A percentile compares a stretch with the other conserved stretches of the same genome.
Evolutionary conservation across 2,797 vertebrate genomes (phyloP).

Genomic region (Microcaecilia unicolor): DNA sequence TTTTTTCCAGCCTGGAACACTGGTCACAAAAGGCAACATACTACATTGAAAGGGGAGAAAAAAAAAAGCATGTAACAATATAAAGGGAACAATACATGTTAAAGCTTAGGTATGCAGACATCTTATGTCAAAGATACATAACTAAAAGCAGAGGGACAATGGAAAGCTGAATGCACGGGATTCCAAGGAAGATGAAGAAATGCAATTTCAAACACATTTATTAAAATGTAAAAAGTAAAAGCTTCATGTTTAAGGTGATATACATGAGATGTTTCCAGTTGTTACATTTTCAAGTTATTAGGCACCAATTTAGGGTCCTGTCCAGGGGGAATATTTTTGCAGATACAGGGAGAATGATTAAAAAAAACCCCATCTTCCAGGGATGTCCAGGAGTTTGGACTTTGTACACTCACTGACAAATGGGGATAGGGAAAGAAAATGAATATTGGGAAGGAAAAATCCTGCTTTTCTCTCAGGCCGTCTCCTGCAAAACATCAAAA

Average conservation of each 20-base stretch:
- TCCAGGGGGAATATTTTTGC: too few relatives aligned
- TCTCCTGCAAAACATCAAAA: too few relatives aligned
- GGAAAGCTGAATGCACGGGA: slow-evolving; percentile 11
- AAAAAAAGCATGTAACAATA: slow-evolving; percentile 27
- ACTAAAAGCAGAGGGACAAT: slow-evolving; percentile 25
- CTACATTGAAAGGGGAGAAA: slow-evolving; percentile 26
- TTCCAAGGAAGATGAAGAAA: slow-evolving; percentile 4
- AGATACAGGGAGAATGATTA: too few relatives aligned
- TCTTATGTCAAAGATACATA: slow-evolving; percentile 23
- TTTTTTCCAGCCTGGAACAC: slow-evolving; percentile 35
- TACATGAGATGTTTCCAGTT: slow-evolving; percentile 19
- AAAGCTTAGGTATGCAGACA: slow-evolving; percentile 18
- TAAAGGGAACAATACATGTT: slow-evolving; percentile 18
- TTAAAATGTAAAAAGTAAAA: too few relatives aligned
- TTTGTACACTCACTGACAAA: too few relatives aligned
- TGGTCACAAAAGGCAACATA: slow-evolving; percentile 37
- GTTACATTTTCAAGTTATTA: not conserved
- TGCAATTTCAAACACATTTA: slow-evolving; percentile 25
- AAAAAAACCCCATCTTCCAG: too few relatives aligned
- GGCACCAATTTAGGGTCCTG: too few relatives aligned
- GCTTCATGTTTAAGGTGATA: slow-evolving; percentile 5
- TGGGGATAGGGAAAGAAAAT: too few relatives aligned
- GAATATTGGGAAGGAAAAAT: too few relatives aligned
- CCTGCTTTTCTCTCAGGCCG: too few relatives aligned
- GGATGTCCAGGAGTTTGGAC: too few relatives aligned